phyloP scores from a whole-genome alignment of 2,797 vertebrate genomes.

The Geotrypetes seraphini region DNA sequence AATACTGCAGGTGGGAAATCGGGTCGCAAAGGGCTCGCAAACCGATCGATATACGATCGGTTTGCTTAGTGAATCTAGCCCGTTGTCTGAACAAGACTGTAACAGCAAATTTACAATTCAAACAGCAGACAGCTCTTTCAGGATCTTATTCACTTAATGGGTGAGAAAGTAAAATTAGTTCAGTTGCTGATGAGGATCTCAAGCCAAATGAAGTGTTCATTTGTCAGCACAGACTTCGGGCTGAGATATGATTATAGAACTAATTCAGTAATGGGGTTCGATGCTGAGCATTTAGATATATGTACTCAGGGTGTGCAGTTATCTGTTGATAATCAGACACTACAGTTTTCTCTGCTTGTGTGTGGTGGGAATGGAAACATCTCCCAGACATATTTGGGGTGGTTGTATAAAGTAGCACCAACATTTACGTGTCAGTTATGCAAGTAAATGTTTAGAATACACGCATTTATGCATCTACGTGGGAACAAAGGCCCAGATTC shows the following conservation, averaged over 20 bases:
- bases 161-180: conserved; percentile 76
- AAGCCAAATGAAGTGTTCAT: conserved; percentile 77
- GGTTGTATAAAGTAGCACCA: too few species aligned
- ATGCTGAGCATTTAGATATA: conserved; percentile 68
- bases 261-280: conserved; percentile 74
- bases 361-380: conserved; percentile 57
- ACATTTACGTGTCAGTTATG: too few species aligned
- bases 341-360: conserved; percentile 65
- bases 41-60: too few species aligned
- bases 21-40: too few species aligned
- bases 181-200: conserved; percentile 72
- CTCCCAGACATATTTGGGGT: too few species aligned
- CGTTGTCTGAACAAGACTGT: conserved; percentile 69
- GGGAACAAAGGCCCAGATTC: too few species aligned
- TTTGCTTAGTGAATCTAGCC: too few species aligned
- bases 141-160: conserved; percentile 75
- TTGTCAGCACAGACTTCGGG: conserved; percentile 71
- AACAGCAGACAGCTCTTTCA: conserved; percentile 70
- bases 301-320: conserved; percentile 67
- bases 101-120: conserved; percentile 74
- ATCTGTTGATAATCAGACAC: conserved; percentile 70
- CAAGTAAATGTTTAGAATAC: too few species aligned
- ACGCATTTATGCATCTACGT: too few species aligned
- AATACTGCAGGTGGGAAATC: too few species aligned
- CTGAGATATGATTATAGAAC: conserved; percentile 72